A percentile compares a stretch with the other conserved stretches of the same genome.
Conservation (phyloP, 2,797 vertebrate species). For the Tenualosa ilisha region DNA sequence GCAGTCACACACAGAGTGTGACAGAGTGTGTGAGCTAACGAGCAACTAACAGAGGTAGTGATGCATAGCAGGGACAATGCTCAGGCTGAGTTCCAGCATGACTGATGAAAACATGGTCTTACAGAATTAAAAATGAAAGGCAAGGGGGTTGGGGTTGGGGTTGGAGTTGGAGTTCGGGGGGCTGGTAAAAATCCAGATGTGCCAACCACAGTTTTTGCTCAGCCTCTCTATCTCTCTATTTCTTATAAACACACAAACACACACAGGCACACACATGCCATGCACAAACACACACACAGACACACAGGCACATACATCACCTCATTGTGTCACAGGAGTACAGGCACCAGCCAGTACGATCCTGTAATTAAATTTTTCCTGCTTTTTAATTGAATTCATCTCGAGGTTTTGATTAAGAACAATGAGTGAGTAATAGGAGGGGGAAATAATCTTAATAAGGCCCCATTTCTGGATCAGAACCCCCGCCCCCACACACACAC, state of each 20-base stretch:
- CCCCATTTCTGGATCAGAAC: constrained; percentile 57
- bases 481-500: constrained; percentile 39
- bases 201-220: neutral
- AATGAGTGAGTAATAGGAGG: constrained; percentile 59
- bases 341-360: constrained; percentile 30
- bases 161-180: neutral
- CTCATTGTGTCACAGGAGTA: constrained; percentile 23
- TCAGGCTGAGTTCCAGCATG: neutral
- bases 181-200: neutral
- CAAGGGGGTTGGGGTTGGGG: neutral
- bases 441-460: constrained; percentile 63
- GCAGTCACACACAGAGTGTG: neutral
- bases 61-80: neutral
- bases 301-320: constrained; percentile 20
- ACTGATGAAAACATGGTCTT: neutral
- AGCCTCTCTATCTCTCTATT: neutral
- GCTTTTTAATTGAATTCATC: constrained; percentile 64
- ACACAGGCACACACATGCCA: constrained; percentile 28
- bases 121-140: neutral
- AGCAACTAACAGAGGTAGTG: neutral
- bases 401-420: constrained; percentile 68
- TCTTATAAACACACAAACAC: neutral
- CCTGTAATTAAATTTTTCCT: constrained; percentile 57
- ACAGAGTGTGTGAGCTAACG: neutral
- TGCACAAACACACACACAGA: constrained; percentile 29